These are phyloP conservation scores for Orius insidiosus DNA, from an alignment of 1,140 invertebrate genomes.

Conservation along the genomic window DNA sequence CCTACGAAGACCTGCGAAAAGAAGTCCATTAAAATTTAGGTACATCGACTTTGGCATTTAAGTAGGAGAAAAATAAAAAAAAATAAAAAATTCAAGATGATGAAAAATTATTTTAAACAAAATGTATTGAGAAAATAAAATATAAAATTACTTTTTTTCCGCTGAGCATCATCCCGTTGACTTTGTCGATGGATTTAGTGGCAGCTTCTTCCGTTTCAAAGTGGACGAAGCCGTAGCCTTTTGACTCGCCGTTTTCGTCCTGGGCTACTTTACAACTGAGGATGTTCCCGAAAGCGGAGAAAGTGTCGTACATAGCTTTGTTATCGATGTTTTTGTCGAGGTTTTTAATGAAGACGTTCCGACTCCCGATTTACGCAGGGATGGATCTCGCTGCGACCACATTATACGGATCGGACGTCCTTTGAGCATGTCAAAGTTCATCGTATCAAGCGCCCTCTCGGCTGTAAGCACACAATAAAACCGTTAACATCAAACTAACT, in stretches of 20 bases:
- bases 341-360: slow-evolving; percentile 99
- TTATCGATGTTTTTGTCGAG: slow-evolving; percentile 97
- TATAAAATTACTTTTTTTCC: slow-evolving; percentile 62
- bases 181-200: slow-evolving; percentile 90
- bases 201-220: slow-evolving; percentile 99
- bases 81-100: not conserved
- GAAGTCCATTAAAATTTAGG: slow-evolving; percentile 2
- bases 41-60: not conserved
- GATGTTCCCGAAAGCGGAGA: slow-evolving; percentile 98
- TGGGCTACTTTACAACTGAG: slow-evolving; percentile 96
- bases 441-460: slow-evolving; percentile 95
- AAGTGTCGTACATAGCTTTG: slow-evolving; percentile 99
- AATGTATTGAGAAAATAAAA: not conserved
- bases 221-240: slow-evolving; percentile 99
- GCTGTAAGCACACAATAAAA: slow-evolving; percentile 45
- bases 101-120: not conserved
- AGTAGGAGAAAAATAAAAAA: too few relatives aligned
- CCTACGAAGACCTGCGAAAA: slow-evolving; percentile 76
- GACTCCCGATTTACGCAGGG: slow-evolving; percentile 91
- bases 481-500: too few relatives aligned
- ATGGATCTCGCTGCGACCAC: slow-evolving; percentile 99
- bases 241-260: slow-evolving; percentile 89
- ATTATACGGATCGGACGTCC: slow-evolving; percentile 97
- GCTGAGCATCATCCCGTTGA: slow-evolving; percentile 90
- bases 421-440: slow-evolving; percentile 99